phyloP scores from a whole-genome alignment of 2,888 invertebrate genomes.

The Aproaerema taeniolella region DNA sequence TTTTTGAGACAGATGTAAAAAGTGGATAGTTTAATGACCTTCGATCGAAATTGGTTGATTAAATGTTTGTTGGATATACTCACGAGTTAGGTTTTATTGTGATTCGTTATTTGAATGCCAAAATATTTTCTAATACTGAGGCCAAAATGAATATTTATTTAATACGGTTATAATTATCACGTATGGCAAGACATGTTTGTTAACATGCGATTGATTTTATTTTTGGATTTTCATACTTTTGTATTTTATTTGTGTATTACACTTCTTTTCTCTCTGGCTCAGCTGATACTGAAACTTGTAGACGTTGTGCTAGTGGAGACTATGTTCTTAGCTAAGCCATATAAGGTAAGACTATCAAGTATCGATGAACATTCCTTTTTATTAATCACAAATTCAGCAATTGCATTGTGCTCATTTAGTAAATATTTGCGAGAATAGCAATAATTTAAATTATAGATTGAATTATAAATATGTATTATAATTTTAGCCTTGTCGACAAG shows the following conservation, averaged over 20 bases:
- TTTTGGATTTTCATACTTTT: conserved; percentile 1
- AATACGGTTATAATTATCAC: conserved; percentile 17
- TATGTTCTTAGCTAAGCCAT: background rate
- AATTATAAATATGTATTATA: too few relatives aligned
- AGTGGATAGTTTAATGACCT: conserved; percentile 45
- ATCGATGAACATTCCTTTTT: conserved; percentile 8
- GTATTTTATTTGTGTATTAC: background rate
- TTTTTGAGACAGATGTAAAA: conserved; percentile 47
- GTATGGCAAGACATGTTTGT: background rate
- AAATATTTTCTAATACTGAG: conserved; percentile 43
- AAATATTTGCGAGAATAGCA: too few relatives aligned
- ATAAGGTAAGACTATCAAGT: background rate
- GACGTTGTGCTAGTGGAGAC: background rate
- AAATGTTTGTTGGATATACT: conserved; percentile 55
- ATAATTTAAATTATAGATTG: too few relatives aligned
- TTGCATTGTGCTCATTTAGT: too few relatives aligned
- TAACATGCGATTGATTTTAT: conserved; percentile 1
- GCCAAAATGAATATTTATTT: conserved; percentile 54
- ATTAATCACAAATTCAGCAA: background rate
- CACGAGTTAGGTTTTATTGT: conserved; percentile 44
- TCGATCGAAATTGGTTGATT: conserved; percentile 38
- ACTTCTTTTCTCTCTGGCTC: background rate
- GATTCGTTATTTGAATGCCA: conserved; percentile 55
- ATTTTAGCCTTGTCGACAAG: too few relatives aligned
- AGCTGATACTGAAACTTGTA: background rate